Conservation (phyloP, 2,797 vertebrate species). For the Muscicapa striata region DNA sequence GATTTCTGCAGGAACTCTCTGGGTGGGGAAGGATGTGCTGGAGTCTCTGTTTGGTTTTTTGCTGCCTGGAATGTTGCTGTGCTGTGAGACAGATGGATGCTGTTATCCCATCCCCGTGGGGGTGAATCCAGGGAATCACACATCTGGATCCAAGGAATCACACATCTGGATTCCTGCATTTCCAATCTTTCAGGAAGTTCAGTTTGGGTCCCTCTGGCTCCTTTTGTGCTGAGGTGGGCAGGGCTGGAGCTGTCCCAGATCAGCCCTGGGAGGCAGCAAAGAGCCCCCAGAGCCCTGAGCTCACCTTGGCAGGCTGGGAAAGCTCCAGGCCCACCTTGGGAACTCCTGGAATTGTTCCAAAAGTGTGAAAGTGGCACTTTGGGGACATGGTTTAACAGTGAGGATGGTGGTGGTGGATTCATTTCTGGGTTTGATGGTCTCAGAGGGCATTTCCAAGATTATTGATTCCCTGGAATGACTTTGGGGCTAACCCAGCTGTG, state of each 20-base stretch:
- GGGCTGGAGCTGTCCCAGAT: neutral
- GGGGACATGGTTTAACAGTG: accelerated
- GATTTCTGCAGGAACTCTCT: neutral
- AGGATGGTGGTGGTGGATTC: accelerated
- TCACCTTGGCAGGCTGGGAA: accelerated
- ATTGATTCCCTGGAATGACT: neutral
- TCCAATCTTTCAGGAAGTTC: neutral
- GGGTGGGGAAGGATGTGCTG: neutral
- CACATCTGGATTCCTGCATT: neutral
- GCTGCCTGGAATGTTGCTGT: neutral
- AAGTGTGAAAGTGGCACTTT: accelerated
- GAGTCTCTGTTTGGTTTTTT: neutral
- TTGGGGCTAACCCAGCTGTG: neutral
- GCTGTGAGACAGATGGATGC: accelerated
- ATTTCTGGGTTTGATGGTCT: neutral
- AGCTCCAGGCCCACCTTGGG: neutral
- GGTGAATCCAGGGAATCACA: accelerated
- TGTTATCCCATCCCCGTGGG: accelerated
- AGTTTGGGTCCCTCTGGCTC: neutral
- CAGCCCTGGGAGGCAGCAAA: neutral
- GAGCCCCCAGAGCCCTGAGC: too few relatives aligned
- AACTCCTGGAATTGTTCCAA: neutral
- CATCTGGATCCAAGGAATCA: accelerated
- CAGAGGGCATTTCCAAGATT: neutral
- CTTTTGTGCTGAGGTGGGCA: neutral